phyloP scores from a whole-genome alignment of 2,113 vertebrate species.

The Pedetes capensis region DNA sequence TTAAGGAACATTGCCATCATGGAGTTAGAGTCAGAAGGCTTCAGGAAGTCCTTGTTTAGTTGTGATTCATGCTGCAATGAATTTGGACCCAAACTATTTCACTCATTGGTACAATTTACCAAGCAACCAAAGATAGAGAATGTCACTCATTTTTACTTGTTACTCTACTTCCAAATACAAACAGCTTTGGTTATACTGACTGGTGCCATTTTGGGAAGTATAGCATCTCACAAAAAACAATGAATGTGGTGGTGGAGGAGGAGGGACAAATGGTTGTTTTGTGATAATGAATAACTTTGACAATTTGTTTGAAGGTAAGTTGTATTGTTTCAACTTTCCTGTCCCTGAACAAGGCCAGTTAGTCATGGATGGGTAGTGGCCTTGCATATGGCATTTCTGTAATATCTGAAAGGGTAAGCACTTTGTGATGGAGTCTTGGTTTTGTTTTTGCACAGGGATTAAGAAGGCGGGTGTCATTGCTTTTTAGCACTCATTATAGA shows the following conservation, averaged over 20 bases:
- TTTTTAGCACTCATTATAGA: neutral
- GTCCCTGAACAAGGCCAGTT: slow-evolving; percentile 75
- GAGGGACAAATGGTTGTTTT: slow-evolving; percentile 63
- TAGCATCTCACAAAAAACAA: slow-evolving; percentile 75
- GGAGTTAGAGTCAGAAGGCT: neutral
- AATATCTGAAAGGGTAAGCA: slow-evolving; percentile 25
- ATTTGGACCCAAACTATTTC: neutral
- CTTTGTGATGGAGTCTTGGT: neutral
- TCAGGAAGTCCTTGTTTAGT: neutral
- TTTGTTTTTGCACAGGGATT: neutral
- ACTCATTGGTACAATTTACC: neutral
- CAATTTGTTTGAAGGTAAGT: slow-evolving; percentile 70
- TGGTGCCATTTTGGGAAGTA: slow-evolving; percentile 56
- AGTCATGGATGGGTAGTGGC: slow-evolving; percentile 72
- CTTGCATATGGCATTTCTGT: slow-evolving; percentile 58
- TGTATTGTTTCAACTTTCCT: slow-evolving; percentile 79
- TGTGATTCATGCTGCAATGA: neutral
- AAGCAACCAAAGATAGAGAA: neutral
- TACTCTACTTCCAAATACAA: neutral
- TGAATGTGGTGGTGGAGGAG: slow-evolving; percentile 59
- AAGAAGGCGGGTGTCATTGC: neutral
- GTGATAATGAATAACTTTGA: slow-evolving; percentile 81
- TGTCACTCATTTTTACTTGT: neutral
- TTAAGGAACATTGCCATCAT: neutral
- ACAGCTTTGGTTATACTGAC: slow-evolving; percentile 25